These are phyloP conservation scores for Chloropsis cyanopogon DNA, from an alignment of 2,113 vertebrate genomes.

Conservation along the genomic window DNA sequence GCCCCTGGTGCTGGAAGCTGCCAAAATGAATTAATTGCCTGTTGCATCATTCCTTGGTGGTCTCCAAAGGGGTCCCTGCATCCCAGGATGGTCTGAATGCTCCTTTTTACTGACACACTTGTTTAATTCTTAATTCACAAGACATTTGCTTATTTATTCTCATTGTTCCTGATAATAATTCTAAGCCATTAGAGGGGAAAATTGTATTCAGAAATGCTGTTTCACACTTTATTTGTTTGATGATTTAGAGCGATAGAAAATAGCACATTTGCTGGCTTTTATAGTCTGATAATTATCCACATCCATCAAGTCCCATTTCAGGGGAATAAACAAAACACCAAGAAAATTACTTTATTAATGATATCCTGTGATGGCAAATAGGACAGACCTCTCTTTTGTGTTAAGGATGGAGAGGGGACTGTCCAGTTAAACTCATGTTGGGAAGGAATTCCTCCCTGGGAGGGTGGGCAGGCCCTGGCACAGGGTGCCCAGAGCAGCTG, in stretches of 20 bases:
- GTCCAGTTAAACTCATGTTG: background rate
- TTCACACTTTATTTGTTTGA: constrained; percentile 85
- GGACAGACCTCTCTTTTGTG: background rate
- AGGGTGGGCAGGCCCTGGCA: background rate
- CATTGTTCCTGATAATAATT: constrained; percentile 81
- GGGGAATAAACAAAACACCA: constrained; percentile 78
- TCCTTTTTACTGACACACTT: constrained; percentile 48
- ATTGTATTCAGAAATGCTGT: constrained; percentile 82
- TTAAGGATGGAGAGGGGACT: background rate
- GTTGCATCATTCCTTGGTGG: background rate
- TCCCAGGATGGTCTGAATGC: background rate
- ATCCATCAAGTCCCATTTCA: constrained; percentile 78
- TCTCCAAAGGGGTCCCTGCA: background rate
- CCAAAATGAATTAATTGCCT: background rate
- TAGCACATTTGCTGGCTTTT: constrained; percentile 80
- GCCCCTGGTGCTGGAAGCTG: background rate
- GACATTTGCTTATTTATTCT: constrained; percentile 79
- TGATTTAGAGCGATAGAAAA: constrained; percentile 82
- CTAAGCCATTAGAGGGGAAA: constrained; percentile 81
- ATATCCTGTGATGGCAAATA: constrained; percentile 24
- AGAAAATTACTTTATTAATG: constrained; percentile 78
- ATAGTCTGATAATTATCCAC: constrained; percentile 80
- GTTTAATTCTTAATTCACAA: constrained; percentile 70
- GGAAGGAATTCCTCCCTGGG: background rate
- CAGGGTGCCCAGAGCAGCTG: background rate